These are phyloP conservation scores for Eudasyphora cyanicolor DNA, from an alignment of 2,888 invertebrate genomes.

Conservation along the genomic window DNA sequence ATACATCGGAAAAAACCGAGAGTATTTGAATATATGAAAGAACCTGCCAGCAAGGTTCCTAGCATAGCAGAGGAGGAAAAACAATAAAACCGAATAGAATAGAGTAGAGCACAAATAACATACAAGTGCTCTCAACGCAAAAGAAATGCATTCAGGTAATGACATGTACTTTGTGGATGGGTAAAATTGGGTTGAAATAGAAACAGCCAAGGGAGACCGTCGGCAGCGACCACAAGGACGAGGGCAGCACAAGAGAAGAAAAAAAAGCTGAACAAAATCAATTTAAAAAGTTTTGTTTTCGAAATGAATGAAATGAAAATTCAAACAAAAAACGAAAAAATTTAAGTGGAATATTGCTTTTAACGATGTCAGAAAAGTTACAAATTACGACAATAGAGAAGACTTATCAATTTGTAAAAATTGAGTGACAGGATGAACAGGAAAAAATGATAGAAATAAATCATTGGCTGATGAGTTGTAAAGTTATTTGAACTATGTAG, in stretches of 20 bases:
- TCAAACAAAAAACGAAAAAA: neutral
- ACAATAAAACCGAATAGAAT: slow-evolving; percentile 43
- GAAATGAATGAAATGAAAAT: neutral
- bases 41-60: neutral
- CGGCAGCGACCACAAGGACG: neutral
- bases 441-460: neutral
- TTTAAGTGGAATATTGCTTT: neutral
- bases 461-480: neutral
- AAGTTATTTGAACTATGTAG: no score
- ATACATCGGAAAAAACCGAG: slow-evolving; percentile 9
- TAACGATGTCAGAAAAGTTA: neutral
- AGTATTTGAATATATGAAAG: no score
- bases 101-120: slow-evolving; percentile 33
- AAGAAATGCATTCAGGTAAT: slow-evolving; percentile 59
- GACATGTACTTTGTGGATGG: slow-evolving; percentile 62
- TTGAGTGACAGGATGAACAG: neutral
- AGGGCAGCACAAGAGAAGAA: neutral
- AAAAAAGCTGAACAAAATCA: slow-evolving; percentile 10
- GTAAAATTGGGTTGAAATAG: slow-evolving; percentile 57
- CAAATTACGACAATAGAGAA: neutral
- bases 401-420: neutral
- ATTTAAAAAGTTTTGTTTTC: neutral
- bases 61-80: neutral
- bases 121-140: slow-evolving; percentile 37
- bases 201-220: neutral